These are phyloP conservation scores for Brachionus manjavacas DNA, from an alignment of 1,140 invertebrate genomes.

Conservation along the genomic window DNA sequence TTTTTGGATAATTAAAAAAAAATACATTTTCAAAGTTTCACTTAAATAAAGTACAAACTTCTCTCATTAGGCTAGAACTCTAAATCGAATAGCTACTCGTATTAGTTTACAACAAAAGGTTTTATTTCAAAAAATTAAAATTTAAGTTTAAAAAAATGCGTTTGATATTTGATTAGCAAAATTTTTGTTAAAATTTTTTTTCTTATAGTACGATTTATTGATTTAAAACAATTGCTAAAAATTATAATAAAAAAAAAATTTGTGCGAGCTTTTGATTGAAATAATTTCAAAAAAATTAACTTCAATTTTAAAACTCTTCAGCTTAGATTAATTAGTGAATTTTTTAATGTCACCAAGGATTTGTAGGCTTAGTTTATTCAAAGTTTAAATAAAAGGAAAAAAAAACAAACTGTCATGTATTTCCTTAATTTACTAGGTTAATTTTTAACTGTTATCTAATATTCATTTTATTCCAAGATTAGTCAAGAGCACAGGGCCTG, in stretches of 20 bases:
- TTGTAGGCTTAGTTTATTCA: not conserved
- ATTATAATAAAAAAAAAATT: not conserved
- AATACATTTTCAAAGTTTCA: not conserved
- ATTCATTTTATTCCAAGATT: not conserved
- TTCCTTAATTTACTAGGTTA: not conserved
- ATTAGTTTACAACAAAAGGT: no score
- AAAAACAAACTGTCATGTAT: no score
- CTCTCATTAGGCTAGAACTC: no score
- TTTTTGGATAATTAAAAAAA: not conserved
- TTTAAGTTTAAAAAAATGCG: not conserved
- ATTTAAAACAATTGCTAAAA: not conserved
- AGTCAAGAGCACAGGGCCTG: not conserved
- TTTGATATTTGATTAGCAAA: not conserved
- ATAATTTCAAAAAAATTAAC: not conserved
- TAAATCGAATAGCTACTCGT: no score
- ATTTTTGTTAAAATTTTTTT: not conserved
- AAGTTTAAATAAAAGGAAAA: no score
- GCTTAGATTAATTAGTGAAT: not conserved
- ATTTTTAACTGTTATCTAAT: not conserved
- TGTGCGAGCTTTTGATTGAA: not conserved
- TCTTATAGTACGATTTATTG: not conserved
- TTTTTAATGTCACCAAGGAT: not conserved
- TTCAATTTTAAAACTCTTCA: not conserved
- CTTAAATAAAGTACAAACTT: no score
- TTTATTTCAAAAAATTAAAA: not conserved